These are phyloP conservation scores for Chromobotia macracanthus DNA, from an alignment of 2,797 vertebrate genomes.

Conservation along the genomic window DNA sequence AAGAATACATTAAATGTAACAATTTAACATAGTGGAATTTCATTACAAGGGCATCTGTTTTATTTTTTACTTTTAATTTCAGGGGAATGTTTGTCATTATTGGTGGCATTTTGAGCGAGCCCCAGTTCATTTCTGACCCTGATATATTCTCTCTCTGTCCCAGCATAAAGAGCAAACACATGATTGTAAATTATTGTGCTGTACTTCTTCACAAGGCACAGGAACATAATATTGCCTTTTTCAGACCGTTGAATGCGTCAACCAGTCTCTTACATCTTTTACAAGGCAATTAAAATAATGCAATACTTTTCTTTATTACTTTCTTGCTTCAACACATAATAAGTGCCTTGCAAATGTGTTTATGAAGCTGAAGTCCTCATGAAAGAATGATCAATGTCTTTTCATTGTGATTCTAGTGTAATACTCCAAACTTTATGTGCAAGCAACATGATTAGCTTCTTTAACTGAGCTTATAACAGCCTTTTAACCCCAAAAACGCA, in stretches of 20 bases:
- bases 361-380: background rate
- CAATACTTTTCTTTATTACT: conserved; percentile 10
- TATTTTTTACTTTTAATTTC: background rate
- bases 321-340: conserved; percentile 2
- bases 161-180: conserved; percentile 4
- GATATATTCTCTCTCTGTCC: conserved; percentile 1
- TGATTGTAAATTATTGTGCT: conserved; percentile 28
- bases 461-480: background rate
- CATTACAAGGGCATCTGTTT: too few relatives aligned
- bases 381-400: conserved; percentile 8
- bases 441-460: conserved; percentile 1
- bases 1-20: too few relatives aligned
- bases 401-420: background rate
- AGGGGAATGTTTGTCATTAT: background rate
- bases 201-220: conserved; percentile 13
- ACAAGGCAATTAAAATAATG: conserved; percentile 19
- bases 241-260: conserved; percentile 34
- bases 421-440: conserved; percentile 3
- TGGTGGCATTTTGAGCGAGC: too few relatives aligned
- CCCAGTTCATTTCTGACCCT: background rate
- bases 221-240: conserved; percentile 20
- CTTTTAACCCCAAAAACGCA: background rate
- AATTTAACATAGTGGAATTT: too few relatives aligned
- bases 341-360: conserved; percentile 13
- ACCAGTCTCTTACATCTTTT: conserved; percentile 25